Percentiles rank a stretch among this genome's conserved stretches.
phyloP scores from a whole-genome alignment of 2,113 vertebrate genomes.

The Saiga tatarica region DNA sequence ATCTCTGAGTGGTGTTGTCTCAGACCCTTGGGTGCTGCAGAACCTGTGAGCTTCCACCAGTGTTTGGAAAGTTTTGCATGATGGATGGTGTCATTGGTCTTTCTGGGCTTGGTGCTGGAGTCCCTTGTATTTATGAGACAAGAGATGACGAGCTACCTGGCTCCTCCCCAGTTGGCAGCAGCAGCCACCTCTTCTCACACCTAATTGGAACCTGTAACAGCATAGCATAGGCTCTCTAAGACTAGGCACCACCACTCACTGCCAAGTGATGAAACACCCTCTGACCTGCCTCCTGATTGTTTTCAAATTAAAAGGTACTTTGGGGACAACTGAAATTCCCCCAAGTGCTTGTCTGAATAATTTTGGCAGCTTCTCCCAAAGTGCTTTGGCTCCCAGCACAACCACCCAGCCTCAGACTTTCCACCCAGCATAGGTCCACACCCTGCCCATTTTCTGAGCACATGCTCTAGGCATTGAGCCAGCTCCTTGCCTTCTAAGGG shows the following conservation, averaged over 20 bases:
- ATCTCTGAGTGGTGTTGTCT: neutral
- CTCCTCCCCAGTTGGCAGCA: constrained; percentile 16
- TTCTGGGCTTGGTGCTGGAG: neutral
- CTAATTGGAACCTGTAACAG: constrained; percentile 19
- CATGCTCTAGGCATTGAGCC: neutral
- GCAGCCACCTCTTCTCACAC: neutral
- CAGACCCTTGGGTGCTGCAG: neutral
- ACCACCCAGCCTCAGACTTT: constrained; percentile 45
- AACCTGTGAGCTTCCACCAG: neutral
- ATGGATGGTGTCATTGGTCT: neutral
- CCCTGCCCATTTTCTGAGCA: neutral
- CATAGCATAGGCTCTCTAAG: neutral
- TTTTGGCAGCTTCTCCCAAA: constrained; percentile 34
- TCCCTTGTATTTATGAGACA: constrained; percentile 23
- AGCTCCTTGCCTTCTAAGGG: neutral
- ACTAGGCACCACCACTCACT: neutral
- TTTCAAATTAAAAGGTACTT: constrained; percentile 69
- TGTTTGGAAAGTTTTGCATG: neutral
- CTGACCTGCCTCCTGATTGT: constrained; percentile 42
- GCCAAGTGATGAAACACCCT: constrained; percentile 49
- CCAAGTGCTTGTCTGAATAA: constrained; percentile 45
- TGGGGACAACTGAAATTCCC: constrained; percentile 61
- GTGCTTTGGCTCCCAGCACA: constrained; percentile 38
- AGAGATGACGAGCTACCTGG: constrained; percentile 31
- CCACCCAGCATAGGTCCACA: neutral